Base-by-base conservation (phyloP, 2,888 invertebrate genomes). In the Acrobasis suavella region DNA sequence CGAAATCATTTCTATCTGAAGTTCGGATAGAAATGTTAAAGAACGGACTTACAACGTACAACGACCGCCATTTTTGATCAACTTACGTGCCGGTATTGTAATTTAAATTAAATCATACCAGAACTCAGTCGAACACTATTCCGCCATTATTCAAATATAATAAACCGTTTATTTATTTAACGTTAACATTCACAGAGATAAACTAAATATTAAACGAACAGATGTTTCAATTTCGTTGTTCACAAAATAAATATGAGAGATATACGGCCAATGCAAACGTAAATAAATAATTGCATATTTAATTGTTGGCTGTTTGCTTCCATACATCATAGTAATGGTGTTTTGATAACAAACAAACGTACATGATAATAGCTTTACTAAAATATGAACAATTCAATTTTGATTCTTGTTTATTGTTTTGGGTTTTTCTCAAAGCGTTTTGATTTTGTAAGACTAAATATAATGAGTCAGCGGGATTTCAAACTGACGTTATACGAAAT, bases 161-260 rank as follows among this genome's bases (percentile, higher is more conserved):
- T 15, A 56, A 56, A 16, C 56, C n/a, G 56, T 56, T 56, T 56
- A 42, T 42, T 56, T 56, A 56, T 56, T 42, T 42, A 54, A 16
- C 7, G 56, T 10, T 12, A 22, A 56, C 17, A 42, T 56, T 56
- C 14, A 56, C 56, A 42, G 39, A 37, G 54, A 56, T 56, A 56
- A 56, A 39, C 17, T 56, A 56, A 56, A 56, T 56, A 56, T 56
- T 56, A 12, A 15, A 56, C 56, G 42, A 42, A 56, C 56, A 56
- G 56, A 56, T 56, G 42, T 56, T 56, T 56, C 7, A 56, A 17
- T 42, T 42, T 42, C 42, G 12, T 42, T 12, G 9, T 42, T 42
- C 42, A 10, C 42, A 42, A 42, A 42, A 42, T 42, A 42, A 42
- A 42, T 14, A 42, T 12, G 2, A 42, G 7, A 3, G 42, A 42